phyloP scores from a whole-genome alignment of 2,113 vertebrate genomes.

The Romanogobio albipinnatus region DNA sequence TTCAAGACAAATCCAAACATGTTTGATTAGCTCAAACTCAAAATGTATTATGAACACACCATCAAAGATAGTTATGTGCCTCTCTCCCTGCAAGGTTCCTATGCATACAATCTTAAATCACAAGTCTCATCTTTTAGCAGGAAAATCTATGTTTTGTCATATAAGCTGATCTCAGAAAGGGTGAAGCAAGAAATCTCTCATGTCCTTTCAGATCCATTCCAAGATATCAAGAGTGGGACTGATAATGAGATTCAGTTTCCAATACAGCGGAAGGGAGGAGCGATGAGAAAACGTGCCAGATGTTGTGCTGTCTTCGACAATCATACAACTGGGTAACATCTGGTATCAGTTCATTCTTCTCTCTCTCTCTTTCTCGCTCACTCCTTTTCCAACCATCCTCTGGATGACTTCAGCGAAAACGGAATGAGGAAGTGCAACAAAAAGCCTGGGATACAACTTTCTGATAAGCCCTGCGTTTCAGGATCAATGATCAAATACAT shows the following conservation, averaged over 20 bases:
- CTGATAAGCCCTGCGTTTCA: not conserved
- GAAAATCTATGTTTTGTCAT: conserved; percentile 40
- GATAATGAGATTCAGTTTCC: conserved; percentile 22
- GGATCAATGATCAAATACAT: not conserved
- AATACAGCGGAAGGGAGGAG: conserved; percentile 6
- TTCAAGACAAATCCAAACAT: not conserved
- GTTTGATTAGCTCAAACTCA: not conserved
- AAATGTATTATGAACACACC: not conserved
- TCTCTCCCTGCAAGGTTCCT: not conserved
- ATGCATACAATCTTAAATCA: not conserved
- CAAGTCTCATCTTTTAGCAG: not conserved
- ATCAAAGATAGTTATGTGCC: not conserved
- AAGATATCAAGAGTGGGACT: conserved; percentile 25
- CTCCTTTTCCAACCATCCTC: not conserved
- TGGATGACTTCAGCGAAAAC: not conserved
- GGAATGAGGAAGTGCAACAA: not conserved
- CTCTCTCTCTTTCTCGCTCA: no score
- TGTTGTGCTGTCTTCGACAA: not conserved
- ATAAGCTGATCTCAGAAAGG: conserved; percentile 58
- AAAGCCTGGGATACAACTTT: not conserved
- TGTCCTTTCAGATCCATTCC: conserved; percentile 26
- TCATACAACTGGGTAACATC: conserved; percentile 41
- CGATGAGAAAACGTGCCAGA: conserved; percentile 2
- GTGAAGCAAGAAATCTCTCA: conserved; percentile 44
- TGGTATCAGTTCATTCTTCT: conserved; percentile 39